Conservation (phyloP, 2,797 vertebrate genomes). For the Hypotaenidia philippensis region DNA sequence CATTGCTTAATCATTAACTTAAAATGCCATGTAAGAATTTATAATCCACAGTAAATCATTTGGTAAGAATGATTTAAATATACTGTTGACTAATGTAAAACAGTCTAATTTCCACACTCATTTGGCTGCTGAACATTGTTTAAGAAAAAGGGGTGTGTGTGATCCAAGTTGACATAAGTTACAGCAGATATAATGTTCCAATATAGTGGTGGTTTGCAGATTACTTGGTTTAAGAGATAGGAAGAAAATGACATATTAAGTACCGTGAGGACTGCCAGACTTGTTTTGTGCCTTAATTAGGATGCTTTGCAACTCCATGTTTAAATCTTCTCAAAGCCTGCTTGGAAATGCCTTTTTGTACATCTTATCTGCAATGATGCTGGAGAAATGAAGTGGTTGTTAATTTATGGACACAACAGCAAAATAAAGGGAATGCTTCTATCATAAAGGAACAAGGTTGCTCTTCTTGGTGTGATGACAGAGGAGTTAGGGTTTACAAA, state of each 20-base stretch:
- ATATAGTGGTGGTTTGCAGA: conserved; percentile 67
- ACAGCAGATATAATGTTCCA: conserved; percentile 71
- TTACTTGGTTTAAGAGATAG: conserved; percentile 67
- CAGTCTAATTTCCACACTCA: conserved; percentile 78
- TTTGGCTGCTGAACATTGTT: conserved; percentile 75
- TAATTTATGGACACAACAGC: background rate
- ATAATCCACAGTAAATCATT: conserved; percentile 81
- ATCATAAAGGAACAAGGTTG: background rate
- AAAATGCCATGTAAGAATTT: conserved; percentile 79
- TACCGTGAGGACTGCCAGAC: conserved; percentile 18
- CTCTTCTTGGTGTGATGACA: background rate
- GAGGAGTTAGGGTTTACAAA: conserved; percentile 32
- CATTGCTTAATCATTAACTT: conserved; percentile 79
- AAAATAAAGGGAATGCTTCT: background rate
- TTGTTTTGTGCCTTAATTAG: background rate
- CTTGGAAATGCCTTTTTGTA: background rate
- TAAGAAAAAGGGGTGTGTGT: conserved; percentile 8
- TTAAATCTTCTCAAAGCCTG: conserved; percentile 7
- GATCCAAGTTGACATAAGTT: conserved; percentile 80
- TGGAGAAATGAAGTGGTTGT: conserved; percentile 10
- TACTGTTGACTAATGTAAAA: conserved; percentile 82
- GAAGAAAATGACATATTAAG: conserved; percentile 68
- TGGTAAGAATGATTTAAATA: conserved; percentile 79
- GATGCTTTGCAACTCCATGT: background rate
- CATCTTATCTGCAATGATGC: background rate